Evolutionary conservation across 2,113 vertebrate genomes (phyloP), one percentile per base, ranked within the genome.

Genomic region (Hippolais icterina): DNA sequence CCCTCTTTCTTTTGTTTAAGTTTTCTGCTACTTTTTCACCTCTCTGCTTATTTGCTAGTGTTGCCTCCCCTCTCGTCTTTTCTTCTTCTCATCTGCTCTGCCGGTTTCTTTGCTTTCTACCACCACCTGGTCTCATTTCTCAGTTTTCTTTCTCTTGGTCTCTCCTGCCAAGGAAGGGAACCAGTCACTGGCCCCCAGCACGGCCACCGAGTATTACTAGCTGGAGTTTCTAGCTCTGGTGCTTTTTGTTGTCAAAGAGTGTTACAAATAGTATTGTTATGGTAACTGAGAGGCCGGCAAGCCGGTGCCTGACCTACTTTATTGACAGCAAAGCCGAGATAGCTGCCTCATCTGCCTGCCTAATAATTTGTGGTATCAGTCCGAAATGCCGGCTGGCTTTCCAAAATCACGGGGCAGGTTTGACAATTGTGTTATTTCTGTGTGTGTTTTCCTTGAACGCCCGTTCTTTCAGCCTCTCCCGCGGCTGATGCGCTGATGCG

Each of bases 401-500:
- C 68, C 46, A 69, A 63, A 91, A 71, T 66, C 79, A 23, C 0
- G 1, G 23, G 50, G 20, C 49, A 50, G 29, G 37, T 87, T 79
- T 74, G 49, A 39, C 23, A 17, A 11, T 52, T 29, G 21, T 9
- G 15, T 46, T 59, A 44, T 78, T 80, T 64, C 69, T 56, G 1
- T 6, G 24, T 21, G 6, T 9, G n/a, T 35, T 84, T 81, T 46
- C 69, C 25, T 72, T 46, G 54, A 47, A 21, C 0, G 2, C 46
- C 44, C 42, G 3, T 24, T 88, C 41, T 23, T 71, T 65, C 49
- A 61, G 68, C 57, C 33, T 64, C 39, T 81, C 49, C 18, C 31
- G 0, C 3, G 42, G 54, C 57, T 37, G 70, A 7, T 35, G n/a
- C 0, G 54, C 57, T 37, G 70, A 7, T 35, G n/a, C 0, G 1